Evolutionary conservation across 1,140 invertebrate genomes (phyloP).

Genomic region (Trichoplusia ni): DNA sequence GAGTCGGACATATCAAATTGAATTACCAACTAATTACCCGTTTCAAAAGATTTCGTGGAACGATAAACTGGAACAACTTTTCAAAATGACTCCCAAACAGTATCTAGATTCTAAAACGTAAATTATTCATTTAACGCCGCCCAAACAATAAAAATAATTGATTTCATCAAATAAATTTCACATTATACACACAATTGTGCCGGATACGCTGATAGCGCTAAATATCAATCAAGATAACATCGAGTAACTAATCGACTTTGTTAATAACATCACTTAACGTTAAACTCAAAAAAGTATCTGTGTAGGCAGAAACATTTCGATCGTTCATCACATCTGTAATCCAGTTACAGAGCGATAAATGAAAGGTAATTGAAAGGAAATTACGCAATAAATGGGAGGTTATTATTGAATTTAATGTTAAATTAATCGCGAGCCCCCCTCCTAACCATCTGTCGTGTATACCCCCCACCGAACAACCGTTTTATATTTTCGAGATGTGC

Average conservation of each 20-base stretch:
- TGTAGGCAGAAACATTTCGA: constrained; percentile 21
- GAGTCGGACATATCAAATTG: no score
- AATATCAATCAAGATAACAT: constrained; percentile 25
- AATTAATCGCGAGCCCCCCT: constrained; percentile 69
- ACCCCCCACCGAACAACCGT: constrained; percentile 42
- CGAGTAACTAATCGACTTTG: constrained; percentile 15
- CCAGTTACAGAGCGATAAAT: constrained; percentile 74
- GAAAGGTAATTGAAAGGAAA: constrained; percentile 78
- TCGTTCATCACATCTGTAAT: constrained; percentile 60
- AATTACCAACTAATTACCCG: no score
- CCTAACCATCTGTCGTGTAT: constrained; percentile 66
- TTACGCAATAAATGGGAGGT: constrained; percentile 78
- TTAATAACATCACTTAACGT: constrained; percentile 4
- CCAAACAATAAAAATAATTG: neutral
- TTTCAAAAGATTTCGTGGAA: no score
- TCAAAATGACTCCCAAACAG: no score
- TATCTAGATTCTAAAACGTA: no score
- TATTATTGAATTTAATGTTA: constrained; percentile 80
- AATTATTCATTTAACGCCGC: neutral
- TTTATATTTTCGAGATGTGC: constrained; percentile 43
- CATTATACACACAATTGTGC: constrained; percentile 16
- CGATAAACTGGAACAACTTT: no score
- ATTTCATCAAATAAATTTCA: constrained; percentile 24
- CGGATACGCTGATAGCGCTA: constrained; percentile 21
- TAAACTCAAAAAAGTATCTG: neutral